A percentile compares a stretch with the other conserved stretches of the same genome.
Evolutionary conservation across 2,888 invertebrate species (phyloP).

Genomic region (Tiliacea citrago): DNA sequence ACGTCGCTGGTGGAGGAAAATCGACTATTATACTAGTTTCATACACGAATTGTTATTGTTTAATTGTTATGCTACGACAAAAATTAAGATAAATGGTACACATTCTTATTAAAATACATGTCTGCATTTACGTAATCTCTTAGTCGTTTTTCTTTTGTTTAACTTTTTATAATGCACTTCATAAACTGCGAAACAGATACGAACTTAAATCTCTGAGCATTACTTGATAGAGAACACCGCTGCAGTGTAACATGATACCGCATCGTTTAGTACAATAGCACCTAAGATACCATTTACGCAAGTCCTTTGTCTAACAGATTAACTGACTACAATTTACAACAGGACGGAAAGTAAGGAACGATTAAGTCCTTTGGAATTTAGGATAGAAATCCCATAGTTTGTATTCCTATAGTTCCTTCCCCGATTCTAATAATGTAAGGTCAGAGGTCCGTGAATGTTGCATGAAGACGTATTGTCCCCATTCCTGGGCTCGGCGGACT

Average conservation of each 20-base stretch:
- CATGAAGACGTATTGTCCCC: conserved; percentile 85
- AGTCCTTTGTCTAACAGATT: conserved; percentile 53
- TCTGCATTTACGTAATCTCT: conserved; percentile 19
- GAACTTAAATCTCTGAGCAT: conserved; percentile 35
- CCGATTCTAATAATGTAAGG: conserved; percentile 80
- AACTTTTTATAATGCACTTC: conserved; percentile 12
- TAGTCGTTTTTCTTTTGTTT: conserved; percentile 7
- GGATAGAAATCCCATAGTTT: conserved; percentile 80
- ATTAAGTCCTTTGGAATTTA: conserved; percentile 61
- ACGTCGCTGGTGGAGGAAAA: conserved; percentile 61
- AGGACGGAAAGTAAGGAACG: conserved; percentile 54
- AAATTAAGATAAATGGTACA: conserved; percentile 26
- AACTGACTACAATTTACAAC: conserved; percentile 42
- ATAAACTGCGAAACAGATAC: conserved; percentile 18
- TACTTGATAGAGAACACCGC: conserved; percentile 50
- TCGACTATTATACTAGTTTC: conserved; percentile 57
- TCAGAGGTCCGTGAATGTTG: conserved; percentile 81
- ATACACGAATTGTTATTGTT: conserved; percentile 58
- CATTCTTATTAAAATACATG: conserved; percentile 1
- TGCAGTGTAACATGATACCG: conserved; percentile 44
- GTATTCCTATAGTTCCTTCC: conserved; percentile 73
- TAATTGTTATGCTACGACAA: conserved; percentile 47
- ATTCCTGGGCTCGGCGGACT: conserved; percentile 75
- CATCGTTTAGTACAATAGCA: conserved; percentile 61
- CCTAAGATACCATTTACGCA: conserved; percentile 54